Base-by-base conservation (phyloP, 2,888 invertebrate species). In the Tridacna gigas region DNA sequence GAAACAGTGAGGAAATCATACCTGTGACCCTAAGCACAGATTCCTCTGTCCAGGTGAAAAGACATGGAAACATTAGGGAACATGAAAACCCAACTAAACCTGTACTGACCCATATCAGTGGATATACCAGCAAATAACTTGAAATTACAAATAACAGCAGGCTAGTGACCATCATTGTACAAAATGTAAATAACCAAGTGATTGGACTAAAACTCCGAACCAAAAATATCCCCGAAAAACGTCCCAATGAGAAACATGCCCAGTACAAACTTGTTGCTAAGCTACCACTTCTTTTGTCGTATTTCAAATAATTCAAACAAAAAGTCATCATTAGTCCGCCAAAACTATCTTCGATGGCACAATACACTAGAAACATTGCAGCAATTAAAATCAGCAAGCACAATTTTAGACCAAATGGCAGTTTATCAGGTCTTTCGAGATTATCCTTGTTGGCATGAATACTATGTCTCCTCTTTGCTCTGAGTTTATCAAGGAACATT, bases 161-260 rank as follows among this genome's bases (percentile, higher is more conserved):
- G 26, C 86, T 73, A 9, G 86, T 22, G 26, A 89, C 79, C 37
- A 90, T 74, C 15, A 88, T 28, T 12, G 73, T 63, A 25, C 75
- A 76, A 51, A 94, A 94, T 3, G 89, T 82, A 20, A 93, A 84
- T n/a, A 95, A 85, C 91, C 95, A 93, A 22, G 91, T 88, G 4
- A 92, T 90, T 2, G 94, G 94, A 45, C 89, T 92, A 47, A 95
- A 88, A 63, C 92, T 90, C 37, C 91, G 92, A 0, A 95, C 92
- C 37, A 88, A 75, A 80, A 88, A 86, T 47, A 88, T 88, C 13
- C 88, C 88, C 3, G 73, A 71, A 80, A 86, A 86, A 51, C 88
- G 63, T 0, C 88, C 88, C 22, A 84, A 26, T 25, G 84, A 76
- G 71, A 86, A 88, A 22, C 78, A 80, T 9, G 79, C 73, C 85